Evolutionary conservation across 2,113 vertebrate genomes (phyloP), one percentile per base, ranked within the genome.

Genomic region (Ciconia boyciana): DNA sequence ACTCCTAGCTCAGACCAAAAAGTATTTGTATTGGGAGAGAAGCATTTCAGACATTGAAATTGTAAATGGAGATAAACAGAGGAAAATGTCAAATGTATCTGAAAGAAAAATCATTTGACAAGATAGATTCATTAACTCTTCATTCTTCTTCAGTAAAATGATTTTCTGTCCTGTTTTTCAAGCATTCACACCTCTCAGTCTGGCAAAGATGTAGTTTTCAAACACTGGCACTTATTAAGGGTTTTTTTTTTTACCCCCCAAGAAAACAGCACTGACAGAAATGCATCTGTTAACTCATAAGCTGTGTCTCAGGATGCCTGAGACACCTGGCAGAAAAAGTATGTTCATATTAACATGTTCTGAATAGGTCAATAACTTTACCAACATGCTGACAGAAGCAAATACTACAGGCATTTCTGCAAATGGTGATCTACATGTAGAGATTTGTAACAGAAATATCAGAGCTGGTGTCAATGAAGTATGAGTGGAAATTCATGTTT

Each of bases 31-130:
- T 0, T 61, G 32, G 31, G 46, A 71, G 26, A 62, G 52, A 74
- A 83, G 11, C 52, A 87, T 91, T 83, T 87, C 72, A 81, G 55
- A 39, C 36, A 36, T 0, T 71, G 76, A 74, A 90, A 81, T 10
- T 34, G 7, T 55, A 92, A 83, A 58, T 39, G 25, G 49, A 96
- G 78, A 90, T 65, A 80, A 66, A 57, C 34, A 74, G 44, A 60
- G 13, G 43, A 81, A 93, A 90, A 77, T 66, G 62, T 94, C 83
- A 89, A 39, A 51, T 51, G 6, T 39, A 55, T 34, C 79, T 32
- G 72, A 87, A 81, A 83, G 51, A 81, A 95, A 88, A 92, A 70
- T 82, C 11, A 75, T 94, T 96, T 95, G 92, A 93, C 68, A 92
- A 80, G 93, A 74, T 20, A 48, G 71, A 83, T 81, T 83, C 29